Conservation (phyloP, 2,888 invertebrate genomes). For the Metalampra italica region DNA sequence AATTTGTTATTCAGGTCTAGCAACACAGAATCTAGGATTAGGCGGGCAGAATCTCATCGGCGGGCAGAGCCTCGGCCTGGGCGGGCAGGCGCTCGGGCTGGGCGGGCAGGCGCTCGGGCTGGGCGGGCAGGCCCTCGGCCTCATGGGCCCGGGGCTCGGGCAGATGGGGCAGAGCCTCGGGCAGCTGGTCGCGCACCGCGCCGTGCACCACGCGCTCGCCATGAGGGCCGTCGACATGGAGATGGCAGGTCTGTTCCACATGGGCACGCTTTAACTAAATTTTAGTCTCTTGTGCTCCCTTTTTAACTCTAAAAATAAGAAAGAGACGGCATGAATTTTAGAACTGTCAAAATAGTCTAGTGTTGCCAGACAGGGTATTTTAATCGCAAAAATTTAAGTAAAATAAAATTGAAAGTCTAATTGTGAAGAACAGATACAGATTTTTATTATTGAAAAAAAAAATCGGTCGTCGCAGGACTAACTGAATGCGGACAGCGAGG, state of each 20-base stretch:
- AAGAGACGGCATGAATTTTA: no score
- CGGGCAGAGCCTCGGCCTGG: slow-evolving; percentile 49
- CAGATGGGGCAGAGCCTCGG: slow-evolving; percentile 58
- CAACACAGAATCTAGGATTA: slow-evolving; percentile 49
- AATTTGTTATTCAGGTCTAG: slow-evolving; percentile 36
- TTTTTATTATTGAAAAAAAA: no score
- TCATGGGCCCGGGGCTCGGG: slow-evolving; percentile 50
- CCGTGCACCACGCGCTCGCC: slow-evolving; percentile 66
- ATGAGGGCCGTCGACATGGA: slow-evolving; percentile 61
- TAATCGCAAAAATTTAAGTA: no score
- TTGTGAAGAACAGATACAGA: no score
- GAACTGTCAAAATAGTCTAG: no score
- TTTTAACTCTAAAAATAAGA: no score
- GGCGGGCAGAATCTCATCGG: slow-evolving; percentile 42
- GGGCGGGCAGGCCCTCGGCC: slow-evolving; percentile 36
- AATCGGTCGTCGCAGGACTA: no score
- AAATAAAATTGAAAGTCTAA: no score
- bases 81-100: slow-evolving; percentile 53
- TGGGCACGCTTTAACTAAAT: no score
- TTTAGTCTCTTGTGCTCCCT: no score
- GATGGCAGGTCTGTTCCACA: slow-evolving; percentile 33
- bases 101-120: slow-evolving; percentile 53
- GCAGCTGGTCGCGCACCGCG: slow-evolving; percentile 56
- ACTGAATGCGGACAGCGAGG: no score
- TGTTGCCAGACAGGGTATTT: no score